Conservation (phyloP, 2,888 invertebrate species). For the Keiferia lycopersicella region DNA sequence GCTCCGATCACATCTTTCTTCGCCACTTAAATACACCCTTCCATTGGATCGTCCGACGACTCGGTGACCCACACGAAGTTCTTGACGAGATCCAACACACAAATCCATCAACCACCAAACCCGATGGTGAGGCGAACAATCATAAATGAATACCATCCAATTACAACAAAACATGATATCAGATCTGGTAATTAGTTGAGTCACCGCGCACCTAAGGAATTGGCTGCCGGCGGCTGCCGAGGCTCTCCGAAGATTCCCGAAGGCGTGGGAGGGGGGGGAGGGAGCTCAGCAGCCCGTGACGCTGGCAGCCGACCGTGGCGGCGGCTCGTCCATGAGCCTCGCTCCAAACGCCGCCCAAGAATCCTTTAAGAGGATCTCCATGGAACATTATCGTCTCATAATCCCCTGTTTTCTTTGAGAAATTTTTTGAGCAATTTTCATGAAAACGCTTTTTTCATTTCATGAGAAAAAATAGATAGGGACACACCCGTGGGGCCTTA, state of each 20-base stretch:
- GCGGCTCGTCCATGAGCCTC: slow-evolving; percentile 56
- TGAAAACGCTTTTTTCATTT: no score
- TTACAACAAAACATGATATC: slow-evolving; percentile 53
- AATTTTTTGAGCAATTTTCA: no score
- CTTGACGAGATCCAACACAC: slow-evolving; percentile 19
- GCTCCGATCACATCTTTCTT: no score
- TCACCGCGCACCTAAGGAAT: slow-evolving; percentile 57
- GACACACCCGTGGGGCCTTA: no score
- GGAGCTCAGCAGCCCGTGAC: slow-evolving; percentile 66
- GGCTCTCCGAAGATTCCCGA: slow-evolving; percentile 49
- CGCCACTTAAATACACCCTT: no score
- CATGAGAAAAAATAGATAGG: no score
- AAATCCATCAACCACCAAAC: background rate
- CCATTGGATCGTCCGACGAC: no score
- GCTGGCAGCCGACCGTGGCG: slow-evolving; percentile 59
- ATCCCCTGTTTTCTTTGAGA: no score
- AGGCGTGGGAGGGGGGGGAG: slow-evolving; percentile 40
- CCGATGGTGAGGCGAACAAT: slow-evolving; percentile 26
- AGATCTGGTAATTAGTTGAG: slow-evolving; percentile 60
- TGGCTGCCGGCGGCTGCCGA: slow-evolving; percentile 60
- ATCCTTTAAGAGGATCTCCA: slow-evolving; percentile 42
- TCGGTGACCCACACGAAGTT: no score
- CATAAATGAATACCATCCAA: slow-evolving; percentile 38
- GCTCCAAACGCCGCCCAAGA: slow-evolving; percentile 45
- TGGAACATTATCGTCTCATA: no score